Percentiles rank a stretch among this genome's conserved stretches.
Conservation (phyloP, 2,113 vertebrate genomes). For the Sturnus vulgaris region DNA sequence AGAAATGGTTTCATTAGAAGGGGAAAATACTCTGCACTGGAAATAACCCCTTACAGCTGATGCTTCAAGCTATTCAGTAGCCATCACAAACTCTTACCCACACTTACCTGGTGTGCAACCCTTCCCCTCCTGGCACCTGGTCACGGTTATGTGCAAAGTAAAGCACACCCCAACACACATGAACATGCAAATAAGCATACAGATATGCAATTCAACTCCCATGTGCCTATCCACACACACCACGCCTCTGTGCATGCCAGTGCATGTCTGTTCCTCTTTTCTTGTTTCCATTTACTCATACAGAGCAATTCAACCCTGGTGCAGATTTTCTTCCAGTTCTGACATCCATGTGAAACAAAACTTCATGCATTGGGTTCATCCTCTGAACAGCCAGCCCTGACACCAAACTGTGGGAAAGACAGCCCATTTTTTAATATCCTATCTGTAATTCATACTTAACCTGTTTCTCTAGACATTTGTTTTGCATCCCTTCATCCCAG, state of each 20-base stretch:
- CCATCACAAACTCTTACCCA: not conserved
- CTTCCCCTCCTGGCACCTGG: not conserved
- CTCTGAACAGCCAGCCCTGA: not conserved
- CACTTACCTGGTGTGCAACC: not conserved
- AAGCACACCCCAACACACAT: not conserved
- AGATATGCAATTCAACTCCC: not conserved
- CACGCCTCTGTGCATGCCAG: not conserved
- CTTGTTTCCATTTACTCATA: rapidly evolving
- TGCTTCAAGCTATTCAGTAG: not conserved
- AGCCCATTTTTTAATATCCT: not conserved
- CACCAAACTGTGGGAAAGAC: not conserved
- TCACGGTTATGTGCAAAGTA: not conserved
- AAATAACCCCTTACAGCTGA: not conserved
- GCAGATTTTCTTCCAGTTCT: not conserved
- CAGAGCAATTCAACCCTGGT: too few relatives aligned
- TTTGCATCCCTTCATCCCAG: not conserved
- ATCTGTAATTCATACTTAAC: not conserved
- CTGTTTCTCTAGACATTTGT: not conserved
- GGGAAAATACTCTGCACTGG: not conserved
- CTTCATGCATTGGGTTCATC: not conserved
- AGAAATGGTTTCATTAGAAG: not conserved
- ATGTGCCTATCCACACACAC: not conserved
- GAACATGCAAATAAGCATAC: not conserved
- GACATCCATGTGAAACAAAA: not conserved
- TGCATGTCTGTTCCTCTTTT: not conserved